phyloP scores from a whole-genome alignment of 2,888 invertebrate genomes.

The Tupiocoris notatus region DNA sequence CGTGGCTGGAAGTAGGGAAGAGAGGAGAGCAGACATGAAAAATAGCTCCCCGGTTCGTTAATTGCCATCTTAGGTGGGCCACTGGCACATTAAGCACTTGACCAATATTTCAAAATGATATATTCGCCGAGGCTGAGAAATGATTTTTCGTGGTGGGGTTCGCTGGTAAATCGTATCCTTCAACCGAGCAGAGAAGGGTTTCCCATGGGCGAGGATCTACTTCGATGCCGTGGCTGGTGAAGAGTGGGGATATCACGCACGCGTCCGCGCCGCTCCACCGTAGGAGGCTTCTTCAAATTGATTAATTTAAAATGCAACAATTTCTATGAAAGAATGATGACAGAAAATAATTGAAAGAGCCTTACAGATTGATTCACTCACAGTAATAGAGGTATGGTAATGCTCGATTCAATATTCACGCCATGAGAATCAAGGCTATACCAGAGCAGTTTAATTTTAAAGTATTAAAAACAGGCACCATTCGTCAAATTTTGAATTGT shows the following conservation, averaged over 20 bases:
- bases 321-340: neutral
- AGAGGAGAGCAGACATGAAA: conserved; percentile 37
- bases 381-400: no score
- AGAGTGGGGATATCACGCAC: conserved; percentile 42
- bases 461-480: no score
- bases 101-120: conserved; percentile 46
- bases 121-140: conserved; percentile 42
- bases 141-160: conserved; percentile 38
- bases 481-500: no score
- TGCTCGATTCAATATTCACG: no score
- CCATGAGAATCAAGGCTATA: no score
- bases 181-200: no score
- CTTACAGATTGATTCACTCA: no score
- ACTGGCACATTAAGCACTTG: conserved; percentile 43
- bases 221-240: neutral
- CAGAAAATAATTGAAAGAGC: no score
- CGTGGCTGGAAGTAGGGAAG: conserved; percentile 4
- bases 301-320: conserved; percentile 41
- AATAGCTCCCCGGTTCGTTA: conserved; percentile 39
- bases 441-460: no score
- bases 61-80: conserved; percentile 44
- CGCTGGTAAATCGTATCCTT: neutral
- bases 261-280: conserved; percentile 12
- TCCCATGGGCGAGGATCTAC: neutral
- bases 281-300: conserved; percentile 21